A percentile compares a stretch with the other conserved stretches of the same genome.
phyloP scores from a whole-genome alignment of 1,140 invertebrate species.

The Diorhabda sublineata region DNA sequence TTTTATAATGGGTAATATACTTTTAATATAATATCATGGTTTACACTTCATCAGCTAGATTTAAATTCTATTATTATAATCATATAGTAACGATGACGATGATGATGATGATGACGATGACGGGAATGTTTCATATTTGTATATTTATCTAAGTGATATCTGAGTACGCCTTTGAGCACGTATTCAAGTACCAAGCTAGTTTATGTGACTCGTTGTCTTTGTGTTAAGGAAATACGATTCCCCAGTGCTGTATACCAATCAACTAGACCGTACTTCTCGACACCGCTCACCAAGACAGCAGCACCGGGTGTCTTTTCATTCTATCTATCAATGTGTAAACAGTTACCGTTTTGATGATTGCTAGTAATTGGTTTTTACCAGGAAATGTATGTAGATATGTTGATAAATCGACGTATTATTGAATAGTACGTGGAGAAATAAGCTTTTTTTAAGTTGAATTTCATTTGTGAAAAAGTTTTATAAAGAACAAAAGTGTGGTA shows the following conservation, averaged over 20 bases:
- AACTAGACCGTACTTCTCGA: neutral
- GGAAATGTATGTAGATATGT: neutral
- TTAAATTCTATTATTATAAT: too few species aligned
- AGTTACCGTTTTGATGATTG: neutral
- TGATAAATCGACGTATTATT: neutral
- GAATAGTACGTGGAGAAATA: too few species aligned
- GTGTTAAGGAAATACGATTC: neutral
- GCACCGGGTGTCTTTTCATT: neutral
- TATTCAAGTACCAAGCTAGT: neutral
- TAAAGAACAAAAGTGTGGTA: too few species aligned
- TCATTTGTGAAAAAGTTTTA: too few species aligned
- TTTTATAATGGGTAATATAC: too few species aligned
- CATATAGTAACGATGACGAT: too few species aligned
- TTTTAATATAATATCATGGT: too few species aligned
- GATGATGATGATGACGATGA: too few species aligned
- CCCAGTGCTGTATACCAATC: conserved; percentile 1
- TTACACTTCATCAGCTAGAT: too few species aligned
- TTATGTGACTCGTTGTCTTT: neutral
- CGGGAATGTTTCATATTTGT: too few species aligned
- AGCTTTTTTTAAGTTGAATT: too few species aligned
- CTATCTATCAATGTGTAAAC: neutral
- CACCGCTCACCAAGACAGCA: neutral
- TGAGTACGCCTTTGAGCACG: neutral
- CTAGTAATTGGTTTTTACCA: conserved; percentile 2
- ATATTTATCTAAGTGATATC: too few species aligned